Conservation (phyloP, 2,888 invertebrate genomes). For the Ferdinandea cuprea region DNA sequence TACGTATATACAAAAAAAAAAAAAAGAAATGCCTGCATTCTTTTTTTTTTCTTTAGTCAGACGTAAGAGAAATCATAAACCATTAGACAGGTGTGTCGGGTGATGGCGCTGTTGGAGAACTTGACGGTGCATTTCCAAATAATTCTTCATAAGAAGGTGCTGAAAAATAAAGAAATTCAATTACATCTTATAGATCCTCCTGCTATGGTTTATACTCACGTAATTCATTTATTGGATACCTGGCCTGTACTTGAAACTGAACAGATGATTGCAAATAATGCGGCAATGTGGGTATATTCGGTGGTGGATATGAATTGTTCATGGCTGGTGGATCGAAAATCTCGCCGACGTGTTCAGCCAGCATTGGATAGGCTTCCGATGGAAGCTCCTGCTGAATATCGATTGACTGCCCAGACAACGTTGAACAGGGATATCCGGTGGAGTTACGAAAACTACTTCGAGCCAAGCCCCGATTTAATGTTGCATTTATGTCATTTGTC, state of each 20-base stretch:
- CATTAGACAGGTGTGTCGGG: constrained; percentile 52
- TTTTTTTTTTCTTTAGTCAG: too few relatives aligned
- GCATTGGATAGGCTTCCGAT: constrained; percentile 27
- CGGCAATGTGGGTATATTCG: constrained; percentile 76
- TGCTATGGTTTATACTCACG: constrained; percentile 34
- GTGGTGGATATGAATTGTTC: constrained; percentile 82
- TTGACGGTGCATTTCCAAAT: constrained; percentile 79
- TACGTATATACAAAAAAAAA: constrained; percentile 31
- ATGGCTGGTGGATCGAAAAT: constrained; percentile 75
- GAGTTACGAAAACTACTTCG: constrained; percentile 79
- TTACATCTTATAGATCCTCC: not conserved
- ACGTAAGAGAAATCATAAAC: not conserved
- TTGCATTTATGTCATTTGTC: constrained; percentile 77
- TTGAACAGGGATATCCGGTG: constrained; percentile 74
- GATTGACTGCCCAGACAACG: constrained; percentile 1
- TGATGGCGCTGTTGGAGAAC: constrained; percentile 57
- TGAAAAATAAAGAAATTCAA: constrained; percentile 66
- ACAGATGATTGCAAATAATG: constrained; percentile 61
- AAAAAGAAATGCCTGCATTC: constrained; percentile 48
- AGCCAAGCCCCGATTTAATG: constrained; percentile 79
- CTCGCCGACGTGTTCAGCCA: constrained; percentile 38
- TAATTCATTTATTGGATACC: constrained; percentile 66
- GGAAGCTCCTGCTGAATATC: constrained; percentile 13
- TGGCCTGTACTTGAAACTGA: constrained; percentile 63
- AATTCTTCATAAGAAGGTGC: constrained; percentile 83